phyloP scores from a whole-genome alignment of 2,888 invertebrate species.

The Ichneumoninae sp. region DNA sequence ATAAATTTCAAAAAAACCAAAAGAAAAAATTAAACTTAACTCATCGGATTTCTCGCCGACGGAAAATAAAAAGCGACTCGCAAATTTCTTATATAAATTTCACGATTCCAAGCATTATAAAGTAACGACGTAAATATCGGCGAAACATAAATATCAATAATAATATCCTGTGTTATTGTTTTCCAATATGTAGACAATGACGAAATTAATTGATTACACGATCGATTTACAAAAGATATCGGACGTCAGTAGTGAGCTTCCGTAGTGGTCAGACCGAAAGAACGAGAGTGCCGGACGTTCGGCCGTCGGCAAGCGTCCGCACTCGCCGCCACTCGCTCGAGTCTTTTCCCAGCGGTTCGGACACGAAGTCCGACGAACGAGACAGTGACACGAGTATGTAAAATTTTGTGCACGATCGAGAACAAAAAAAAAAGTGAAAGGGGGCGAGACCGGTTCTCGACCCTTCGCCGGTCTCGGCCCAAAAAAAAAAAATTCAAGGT shows the following conservation, averaged over 20 bases:
- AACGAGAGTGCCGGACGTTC: slow-evolving; percentile 22
- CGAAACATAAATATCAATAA: neutral
- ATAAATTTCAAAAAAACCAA: neutral
- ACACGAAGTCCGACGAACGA: neutral
- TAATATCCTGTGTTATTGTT: neutral
- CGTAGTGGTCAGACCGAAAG: slow-evolving; percentile 59
- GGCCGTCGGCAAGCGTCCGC: slow-evolving; percentile 63
- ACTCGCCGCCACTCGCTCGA: slow-evolving; percentile 33
- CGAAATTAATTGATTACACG: neutral
- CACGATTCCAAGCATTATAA: neutral
- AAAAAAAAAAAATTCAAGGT: neutral
- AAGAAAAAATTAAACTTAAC: neutral
- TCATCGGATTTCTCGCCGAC: slow-evolving; percentile 1
- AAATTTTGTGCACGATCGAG: neutral
- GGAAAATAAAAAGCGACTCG: slow-evolving; percentile 2
- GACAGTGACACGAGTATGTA: neutral
- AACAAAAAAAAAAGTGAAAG: neutral
- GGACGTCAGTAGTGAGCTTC: slow-evolving; percentile 46
- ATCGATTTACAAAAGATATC: neutral
- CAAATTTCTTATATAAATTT: neutral
- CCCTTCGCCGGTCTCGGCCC: neutral
- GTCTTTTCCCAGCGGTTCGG: neutral
- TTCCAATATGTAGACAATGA: neutral
- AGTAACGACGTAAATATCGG: neutral
- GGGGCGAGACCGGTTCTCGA: slow-evolving; percentile 4